phyloP scores from a whole-genome alignment of 2,888 invertebrate genomes.

The Athetis lepigone region DNA sequence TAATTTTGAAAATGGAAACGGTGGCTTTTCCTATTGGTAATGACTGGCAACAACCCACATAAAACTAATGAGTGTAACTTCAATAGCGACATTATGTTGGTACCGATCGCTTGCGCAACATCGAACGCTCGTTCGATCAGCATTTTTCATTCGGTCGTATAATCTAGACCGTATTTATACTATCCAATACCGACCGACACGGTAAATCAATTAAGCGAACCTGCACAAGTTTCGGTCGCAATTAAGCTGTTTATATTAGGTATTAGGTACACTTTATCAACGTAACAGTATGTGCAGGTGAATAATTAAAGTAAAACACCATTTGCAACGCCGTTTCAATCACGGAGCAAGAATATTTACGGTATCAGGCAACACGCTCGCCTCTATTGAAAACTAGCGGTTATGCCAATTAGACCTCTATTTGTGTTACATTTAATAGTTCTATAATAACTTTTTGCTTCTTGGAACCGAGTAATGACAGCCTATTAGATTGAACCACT shows the following conservation, averaged over 20 bases:
- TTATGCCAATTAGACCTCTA: slow-evolving; percentile 53
- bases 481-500: slow-evolving; percentile 47
- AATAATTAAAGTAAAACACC: slow-evolving; percentile 58
- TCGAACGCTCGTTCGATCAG: slow-evolving; percentile 66
- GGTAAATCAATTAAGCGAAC: slow-evolving; percentile 77
- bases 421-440: slow-evolving; percentile 38
- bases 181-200: slow-evolving; percentile 68
- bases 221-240: slow-evolving; percentile 76
- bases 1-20: slow-evolving; percentile 77
- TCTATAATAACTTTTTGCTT: slow-evolving; percentile 48
- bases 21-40: slow-evolving; percentile 73
- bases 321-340: slow-evolving; percentile 54
- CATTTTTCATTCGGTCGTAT: slow-evolving; percentile 70
- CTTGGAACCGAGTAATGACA: slow-evolving; percentile 41
- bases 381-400: slow-evolving; percentile 16
- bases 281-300: slow-evolving; percentile 44
- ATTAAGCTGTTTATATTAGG: slow-evolving; percentile 76
- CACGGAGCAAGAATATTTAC: slow-evolving; percentile 45
- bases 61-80: slow-evolving; percentile 78
- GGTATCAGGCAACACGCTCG: slow-evolving; percentile 20
- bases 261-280: slow-evolving; percentile 67
- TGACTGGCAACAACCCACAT: slow-evolving; percentile 76
- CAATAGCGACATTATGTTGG: slow-evolving; percentile 74
- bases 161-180: slow-evolving; percentile 68
- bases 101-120: slow-evolving; percentile 69